These are phyloP conservation scores for Tiliacea aurago DNA, from an alignment of 2,888 invertebrate species.

Conservation along the genomic window DNA sequence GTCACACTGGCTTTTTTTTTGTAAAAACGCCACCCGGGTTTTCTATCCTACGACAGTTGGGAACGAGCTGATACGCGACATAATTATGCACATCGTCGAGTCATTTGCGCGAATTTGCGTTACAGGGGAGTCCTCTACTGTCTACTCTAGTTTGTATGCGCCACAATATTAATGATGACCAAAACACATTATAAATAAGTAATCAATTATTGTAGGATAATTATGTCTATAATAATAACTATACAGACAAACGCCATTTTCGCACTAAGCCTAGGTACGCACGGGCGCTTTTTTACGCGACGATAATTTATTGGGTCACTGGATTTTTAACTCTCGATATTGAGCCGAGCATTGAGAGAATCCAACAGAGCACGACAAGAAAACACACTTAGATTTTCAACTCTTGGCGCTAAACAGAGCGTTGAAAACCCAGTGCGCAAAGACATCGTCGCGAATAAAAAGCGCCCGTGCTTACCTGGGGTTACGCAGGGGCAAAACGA, in stretches of 20 bases:
- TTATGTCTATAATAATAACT: slow-evolving; percentile 5
- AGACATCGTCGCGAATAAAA: too few relatives aligned
- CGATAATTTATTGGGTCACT: not conserved
- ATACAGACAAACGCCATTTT: not conserved
- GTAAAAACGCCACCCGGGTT: too few relatives aligned
- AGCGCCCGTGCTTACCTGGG: too few relatives aligned
- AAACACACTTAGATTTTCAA: not conserved
- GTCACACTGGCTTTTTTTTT: too few relatives aligned
- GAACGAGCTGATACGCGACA: not conserved
- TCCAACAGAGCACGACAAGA: not conserved
- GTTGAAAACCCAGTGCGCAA: too few relatives aligned
- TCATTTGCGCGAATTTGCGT: not conserved
- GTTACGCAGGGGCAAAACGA: not conserved
- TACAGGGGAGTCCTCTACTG: not conserved
- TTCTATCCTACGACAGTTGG: not conserved
- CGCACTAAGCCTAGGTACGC: not conserved
- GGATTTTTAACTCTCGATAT: not conserved
- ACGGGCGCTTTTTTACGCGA: not conserved
- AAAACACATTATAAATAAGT: slow-evolving; percentile 17
- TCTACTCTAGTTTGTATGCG: not conserved
- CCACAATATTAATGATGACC: not conserved
- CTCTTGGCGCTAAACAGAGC: not conserved
- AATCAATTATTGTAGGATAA: not conserved
- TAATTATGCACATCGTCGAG: not conserved
- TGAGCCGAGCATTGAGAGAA: not conserved